Base-by-base conservation (phyloP, 2,113 vertebrate species). In the Ancistrus triradiatus region DNA sequence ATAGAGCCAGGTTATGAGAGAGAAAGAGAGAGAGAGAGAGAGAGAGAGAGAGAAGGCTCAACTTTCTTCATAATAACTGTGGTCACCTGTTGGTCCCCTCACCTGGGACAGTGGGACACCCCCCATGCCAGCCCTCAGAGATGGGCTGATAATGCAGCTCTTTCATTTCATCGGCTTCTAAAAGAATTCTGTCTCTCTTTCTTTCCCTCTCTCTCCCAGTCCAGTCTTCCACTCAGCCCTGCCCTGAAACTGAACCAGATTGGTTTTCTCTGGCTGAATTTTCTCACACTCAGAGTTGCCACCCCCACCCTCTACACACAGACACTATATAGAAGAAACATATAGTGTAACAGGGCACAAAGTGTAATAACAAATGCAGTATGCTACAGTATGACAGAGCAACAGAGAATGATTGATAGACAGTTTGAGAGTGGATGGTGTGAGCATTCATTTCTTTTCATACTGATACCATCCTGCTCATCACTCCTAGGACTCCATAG, bases 1-100 rank as follows among this genome's bases (percentile, higher is more conserved):
- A 53, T 50, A 66, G 49, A 64, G 27, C 62, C 9, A 56, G 70
- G 77, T 68, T 47, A 37, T 68, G 18, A 42, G 43, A 52, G 33
- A 68, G 62, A 47, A 25, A 28, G 46, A 71, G 56, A 53, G 63
- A 59, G 22, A 72, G 69, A 42, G 66, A 77, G 73, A 68, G 75
- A 49, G 67, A 42, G 70, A 70, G 71, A 77, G 48, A 72, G 67
- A 74, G 7, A 66, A 75, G 77, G 84, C 83, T 88, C 84, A 84
- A 74, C 80, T 88, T 88, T 84, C 83, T 73, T 82, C 72, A 81
- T 82, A 82, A 87, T 85, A 78, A 80, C 80, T 77, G 47, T 13
- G 56, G 75, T 87, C 86, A 87, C 83, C 84, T 88, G 84, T 86
- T 83, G 74, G 81, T 85, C 78, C 75, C 83, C 73, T 86, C 84